A percentile compares a stretch with the other conserved stretches of the same genome.
Conservation (phyloP, 2,113 vertebrate genomes). For the Caracal caracal region DNA sequence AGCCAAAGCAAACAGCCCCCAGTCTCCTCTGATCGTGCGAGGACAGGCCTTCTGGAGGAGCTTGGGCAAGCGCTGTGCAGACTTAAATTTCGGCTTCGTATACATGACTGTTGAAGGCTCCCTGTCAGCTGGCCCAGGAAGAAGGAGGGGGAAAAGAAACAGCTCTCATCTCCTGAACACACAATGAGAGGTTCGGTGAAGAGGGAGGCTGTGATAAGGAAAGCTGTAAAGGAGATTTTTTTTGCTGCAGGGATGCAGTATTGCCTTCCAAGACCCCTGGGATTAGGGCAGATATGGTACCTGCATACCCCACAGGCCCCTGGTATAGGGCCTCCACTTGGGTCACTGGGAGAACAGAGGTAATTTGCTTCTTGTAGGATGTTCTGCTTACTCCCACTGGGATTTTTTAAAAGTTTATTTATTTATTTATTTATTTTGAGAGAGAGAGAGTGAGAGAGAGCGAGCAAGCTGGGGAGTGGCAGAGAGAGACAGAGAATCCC, state of each 20-base stretch:
- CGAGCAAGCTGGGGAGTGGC: no score
- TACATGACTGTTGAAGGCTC: not conserved
- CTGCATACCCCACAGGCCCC: not conserved
- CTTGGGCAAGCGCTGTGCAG: conserved; percentile 43
- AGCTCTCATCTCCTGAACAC: not conserved
- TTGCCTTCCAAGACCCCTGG: not conserved
- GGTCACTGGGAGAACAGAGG: not conserved
- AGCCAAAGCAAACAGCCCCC: conserved; percentile 67
- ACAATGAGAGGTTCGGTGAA: not conserved
- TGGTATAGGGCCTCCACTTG: not conserved
- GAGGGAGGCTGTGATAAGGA: not conserved
- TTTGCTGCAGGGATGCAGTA: not conserved
- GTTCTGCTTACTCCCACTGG: not conserved
- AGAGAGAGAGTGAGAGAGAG: no score
- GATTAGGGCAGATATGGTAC: not conserved
- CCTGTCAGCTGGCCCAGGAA: not conserved
- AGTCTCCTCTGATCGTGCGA: conserved; percentile 58
- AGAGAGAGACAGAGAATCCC: no score
- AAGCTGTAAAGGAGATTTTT: not conserved
- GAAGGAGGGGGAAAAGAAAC: not conserved
- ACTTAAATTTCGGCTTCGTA: conserved; percentile 42
- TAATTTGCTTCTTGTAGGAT: not conserved
- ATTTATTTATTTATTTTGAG: no score
- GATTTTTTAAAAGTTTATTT: not conserved
- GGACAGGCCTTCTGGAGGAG: conserved; percentile 63